Evolutionary conservation across 1,140 invertebrate genomes (phyloP).

Genomic region (Drosophila micromelanica): DNA sequence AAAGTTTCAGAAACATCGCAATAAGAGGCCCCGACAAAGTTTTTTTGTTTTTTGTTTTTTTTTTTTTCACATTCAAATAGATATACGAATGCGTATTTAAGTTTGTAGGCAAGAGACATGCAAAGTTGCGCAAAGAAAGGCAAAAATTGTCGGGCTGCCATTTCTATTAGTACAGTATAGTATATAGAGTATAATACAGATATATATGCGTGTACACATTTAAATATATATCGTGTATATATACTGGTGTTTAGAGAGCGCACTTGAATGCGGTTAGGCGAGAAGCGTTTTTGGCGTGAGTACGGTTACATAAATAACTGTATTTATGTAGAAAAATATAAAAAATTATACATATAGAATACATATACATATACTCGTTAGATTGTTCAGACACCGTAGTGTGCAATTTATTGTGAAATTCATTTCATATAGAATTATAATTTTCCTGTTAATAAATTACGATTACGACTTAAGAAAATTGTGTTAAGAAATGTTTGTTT

Average conservation of each 20-base stretch:
- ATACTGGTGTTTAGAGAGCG: conserved; percentile 13
- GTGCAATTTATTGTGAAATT: conserved; percentile 35
- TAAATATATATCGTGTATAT: conserved; percentile 13
- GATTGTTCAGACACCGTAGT: conserved; percentile 9
- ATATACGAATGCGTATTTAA: background rate
- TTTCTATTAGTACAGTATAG: conserved; percentile 54
- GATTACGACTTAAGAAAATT: conserved; percentile 10
- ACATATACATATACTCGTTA: conserved; percentile 2
- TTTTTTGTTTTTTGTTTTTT: conserved; percentile 28
- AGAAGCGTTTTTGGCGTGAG: conserved; percentile 55
- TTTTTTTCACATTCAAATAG: background rate
- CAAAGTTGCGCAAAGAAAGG: conserved; percentile 61
- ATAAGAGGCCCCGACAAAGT: conserved; percentile 51
- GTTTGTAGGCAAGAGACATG: conserved; percentile 54
- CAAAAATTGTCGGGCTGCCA: conserved; percentile 51
- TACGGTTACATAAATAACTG: conserved; percentile 6
- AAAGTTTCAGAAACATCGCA: conserved; percentile 6
- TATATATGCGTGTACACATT: conserved; percentile 10
- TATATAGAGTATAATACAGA: conserved; percentile 1
- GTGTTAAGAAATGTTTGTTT: conserved; percentile 12
- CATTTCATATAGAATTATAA: conserved; percentile 12
- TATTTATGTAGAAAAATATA: conserved; percentile 16
- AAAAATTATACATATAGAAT: conserved; percentile 4
- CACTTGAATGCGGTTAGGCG: conserved; percentile 53
- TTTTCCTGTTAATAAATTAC: conserved; percentile 12